Evolutionary conservation across 2,797 vertebrate genomes (phyloP), one percentile per base, ranked within the genome.

Genomic region (Enteromius fasciolatus): DNA sequence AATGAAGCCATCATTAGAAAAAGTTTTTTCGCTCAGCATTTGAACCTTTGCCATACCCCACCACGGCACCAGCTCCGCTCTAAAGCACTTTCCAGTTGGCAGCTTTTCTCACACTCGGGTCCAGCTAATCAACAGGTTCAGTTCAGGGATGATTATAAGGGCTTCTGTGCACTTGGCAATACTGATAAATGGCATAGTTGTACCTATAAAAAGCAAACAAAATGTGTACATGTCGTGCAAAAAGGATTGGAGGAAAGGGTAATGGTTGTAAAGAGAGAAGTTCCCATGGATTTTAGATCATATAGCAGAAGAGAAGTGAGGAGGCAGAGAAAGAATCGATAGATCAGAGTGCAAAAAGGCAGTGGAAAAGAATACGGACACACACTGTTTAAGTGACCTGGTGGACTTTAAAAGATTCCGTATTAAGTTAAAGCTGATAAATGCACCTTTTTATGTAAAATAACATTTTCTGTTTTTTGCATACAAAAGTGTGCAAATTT

Each of bases 321-420:
- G n/a, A 72, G 76, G 25, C 48, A 48, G 54, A 63, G 36, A 50
- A 14, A 78, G 63, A 78, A 82, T 79, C 63, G 4, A 87, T 84
- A 82, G 73, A 87, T 84, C 57, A 81, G 75, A 31, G 68, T 81
- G 83, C 80, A 66, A 28, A 68, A 36, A 20, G 5, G 70, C 8
- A 61, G 59, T 10, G 74, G 52, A 31, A 52, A 52, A 69, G 70
- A 39, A 23, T 50, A 23, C 25, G 75, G 75, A 68, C 18, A n/a
- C 66, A 84, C 66, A 66, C 23, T 54, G 18, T 44, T 75, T 83
- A 89, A 90, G 88, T 57, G 70, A 87, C 83, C 86, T 61, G 10
- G 73, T 86, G 75, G 23, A 67, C 61, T 41, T 75, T 50, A 33
- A 57, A 69, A 68, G 23, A 79, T 33, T 69, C 17, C 17, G 14